phyloP scores from a whole-genome alignment of 1,140 invertebrate genomes.

The Anastatus disparis region DNA sequence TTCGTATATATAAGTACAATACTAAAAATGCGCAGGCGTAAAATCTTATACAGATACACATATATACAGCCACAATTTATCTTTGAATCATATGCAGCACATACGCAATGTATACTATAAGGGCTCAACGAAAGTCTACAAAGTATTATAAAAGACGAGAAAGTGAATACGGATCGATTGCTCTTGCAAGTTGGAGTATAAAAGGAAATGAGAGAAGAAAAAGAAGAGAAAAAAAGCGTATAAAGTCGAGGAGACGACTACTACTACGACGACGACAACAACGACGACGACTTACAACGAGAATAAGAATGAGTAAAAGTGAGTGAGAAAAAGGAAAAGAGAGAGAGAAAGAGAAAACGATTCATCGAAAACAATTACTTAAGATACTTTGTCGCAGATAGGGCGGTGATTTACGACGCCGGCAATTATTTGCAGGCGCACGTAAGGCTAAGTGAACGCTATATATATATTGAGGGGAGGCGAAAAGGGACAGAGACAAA shows the following conservation, averaged over 20 bases:
- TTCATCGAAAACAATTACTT: constrained; percentile 41
- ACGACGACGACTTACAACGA: neutral
- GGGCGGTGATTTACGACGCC: constrained; percentile 36
- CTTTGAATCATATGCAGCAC: too few species aligned
- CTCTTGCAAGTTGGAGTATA: too few species aligned
- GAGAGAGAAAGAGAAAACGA: neutral
- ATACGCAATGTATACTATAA: neutral
- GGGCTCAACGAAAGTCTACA: neutral
- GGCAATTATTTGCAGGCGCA: constrained; percentile 39
- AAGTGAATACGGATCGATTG: too few species aligned
- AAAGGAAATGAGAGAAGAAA: neutral
- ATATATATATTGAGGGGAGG: neutral
- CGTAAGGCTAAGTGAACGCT: constrained; percentile 10
- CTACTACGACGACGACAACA: neutral
- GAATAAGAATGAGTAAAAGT: neutral
- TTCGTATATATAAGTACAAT: too few species aligned
- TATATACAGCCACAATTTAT: too few species aligned
- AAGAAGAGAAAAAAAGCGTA: neutral
- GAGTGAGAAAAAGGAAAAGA: neutral
- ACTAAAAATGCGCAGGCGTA: too few species aligned
- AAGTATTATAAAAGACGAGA: neutral
- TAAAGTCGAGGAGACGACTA: neutral
- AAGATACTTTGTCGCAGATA: constrained; percentile 39
- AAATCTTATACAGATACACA: too few species aligned
- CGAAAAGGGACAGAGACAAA: too few species aligned